Evolutionary conservation across 1,140 invertebrate genomes (phyloP), one percentile per base, ranked within the genome.

Genomic region (Neodiprion virginianus): DNA sequence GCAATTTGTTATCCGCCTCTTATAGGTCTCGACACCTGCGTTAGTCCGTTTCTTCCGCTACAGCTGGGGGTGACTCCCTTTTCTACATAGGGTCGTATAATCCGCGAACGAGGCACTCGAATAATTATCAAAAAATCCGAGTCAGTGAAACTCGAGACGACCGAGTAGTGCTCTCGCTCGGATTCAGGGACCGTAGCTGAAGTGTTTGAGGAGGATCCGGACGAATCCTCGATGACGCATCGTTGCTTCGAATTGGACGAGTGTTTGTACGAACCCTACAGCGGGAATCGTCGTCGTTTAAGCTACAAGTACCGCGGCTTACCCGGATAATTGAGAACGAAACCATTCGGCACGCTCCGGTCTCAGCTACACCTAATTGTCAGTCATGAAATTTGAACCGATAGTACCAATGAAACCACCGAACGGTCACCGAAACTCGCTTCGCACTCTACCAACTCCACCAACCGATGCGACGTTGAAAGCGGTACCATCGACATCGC

Each of bases 301-400:
- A 61, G 5, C n/a, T 17, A 17, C 53, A 14, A 14, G n/a, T 17
- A 21, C 17, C 17, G 53, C 53, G 53, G 53, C n/a, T 12, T 61
- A 61, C 53, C 53, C 53, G 53, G 11, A 61, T 61, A 61, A 61
- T 61, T 61, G 53, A 61, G 53, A 61, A 61, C 53, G n/a, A 17
- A 61, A 61, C 53, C 53, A 61, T 17, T 40, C 53, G 53, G 53
- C 53, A 61, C 53, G 53, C n/a, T 61, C 53, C 53, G 28, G 28
- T 3, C 28, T 40, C 28, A 40, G 53, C 53, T 61, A 61, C 53
- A 17, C 53, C 53, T 61, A 12, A 61, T 61, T 9, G 53, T 61
- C n/a, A 61, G 11, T 61, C n/a, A 12, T 61, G 53, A 61, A 61
- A 61, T 61, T 61, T 17, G 53, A 61, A 17, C n/a, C 53, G 11